These are phyloP conservation scores for Zelleria hepariella DNA, from an alignment of 2,888 invertebrate genomes.

Conservation along the genomic window DNA sequence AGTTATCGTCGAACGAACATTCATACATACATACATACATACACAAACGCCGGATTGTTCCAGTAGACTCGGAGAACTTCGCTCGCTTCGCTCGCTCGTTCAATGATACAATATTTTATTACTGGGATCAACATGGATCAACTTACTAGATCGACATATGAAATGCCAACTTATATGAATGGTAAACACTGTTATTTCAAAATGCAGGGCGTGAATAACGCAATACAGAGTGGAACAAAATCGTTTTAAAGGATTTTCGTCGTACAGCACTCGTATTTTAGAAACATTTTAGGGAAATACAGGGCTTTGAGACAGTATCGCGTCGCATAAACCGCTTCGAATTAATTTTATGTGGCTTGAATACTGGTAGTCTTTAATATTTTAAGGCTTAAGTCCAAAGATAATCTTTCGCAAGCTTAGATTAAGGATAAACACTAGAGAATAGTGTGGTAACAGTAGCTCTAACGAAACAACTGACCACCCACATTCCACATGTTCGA, in stretches of 20 bases:
- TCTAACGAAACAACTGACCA: no score
- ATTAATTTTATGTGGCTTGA: not conserved
- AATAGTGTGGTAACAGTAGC: no score
- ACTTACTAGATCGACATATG: no score
- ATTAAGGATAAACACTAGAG: no score
- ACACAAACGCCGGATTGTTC: no score
- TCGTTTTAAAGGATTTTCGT: not conserved
- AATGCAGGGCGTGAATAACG: not conserved
- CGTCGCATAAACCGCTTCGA: not conserved
- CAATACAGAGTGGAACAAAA: not conserved
- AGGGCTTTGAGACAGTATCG: not conserved
- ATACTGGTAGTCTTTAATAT: not conserved
- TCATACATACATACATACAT: no score
- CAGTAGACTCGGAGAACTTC: no score
- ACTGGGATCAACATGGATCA: no score
- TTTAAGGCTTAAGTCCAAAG: not conserved
- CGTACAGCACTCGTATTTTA: not conserved
- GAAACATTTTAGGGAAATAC: not conserved
- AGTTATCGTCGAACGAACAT: no score
- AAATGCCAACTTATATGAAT: not conserved
- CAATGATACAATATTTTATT: no score
- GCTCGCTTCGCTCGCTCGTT: no score
- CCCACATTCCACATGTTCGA: no score
- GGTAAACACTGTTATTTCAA: not conserved
- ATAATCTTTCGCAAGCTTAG: not conserved